A percentile compares a stretch with the other conserved stretches of the same genome.
Evolutionary conservation across 2,888 invertebrate genomes (phyloP).

Genomic region (Tipula confusa): DNA sequence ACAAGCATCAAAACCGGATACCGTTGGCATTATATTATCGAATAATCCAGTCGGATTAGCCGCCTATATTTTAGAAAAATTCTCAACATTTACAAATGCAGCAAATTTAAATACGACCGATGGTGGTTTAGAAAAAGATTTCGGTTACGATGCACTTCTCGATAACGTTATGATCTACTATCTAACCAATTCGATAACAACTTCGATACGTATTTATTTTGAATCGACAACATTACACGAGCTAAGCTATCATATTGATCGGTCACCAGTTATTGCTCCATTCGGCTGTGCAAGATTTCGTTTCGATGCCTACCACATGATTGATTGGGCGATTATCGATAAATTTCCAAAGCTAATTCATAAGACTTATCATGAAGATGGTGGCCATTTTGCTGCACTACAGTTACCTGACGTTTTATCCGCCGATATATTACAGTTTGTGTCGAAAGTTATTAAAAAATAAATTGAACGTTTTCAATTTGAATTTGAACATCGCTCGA

Average conservation of each 20-base stretch:
- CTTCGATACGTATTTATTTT: constrained; percentile 69
- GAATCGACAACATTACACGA: constrained; percentile 53
- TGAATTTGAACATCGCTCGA: background rate
- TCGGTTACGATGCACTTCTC: constrained; percentile 64
- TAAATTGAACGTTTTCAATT: background rate
- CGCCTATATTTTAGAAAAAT: constrained; percentile 80
- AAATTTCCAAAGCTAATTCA: constrained; percentile 44
- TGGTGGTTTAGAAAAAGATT: constrained; percentile 63
- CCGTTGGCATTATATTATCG: constrained; percentile 63
- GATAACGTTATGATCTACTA: constrained; percentile 85
- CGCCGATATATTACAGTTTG: constrained; percentile 41
- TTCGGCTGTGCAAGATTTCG: constrained; percentile 45
- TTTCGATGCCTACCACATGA: constrained; percentile 41
- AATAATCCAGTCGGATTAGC: constrained; percentile 77
- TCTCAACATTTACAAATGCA: constrained; percentile 67
- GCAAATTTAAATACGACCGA: constrained; percentile 53
- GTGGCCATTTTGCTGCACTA: constrained; percentile 47
- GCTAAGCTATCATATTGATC: constrained; percentile 44
- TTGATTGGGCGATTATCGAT: constrained; percentile 40
- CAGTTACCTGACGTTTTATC: constrained; percentile 44
- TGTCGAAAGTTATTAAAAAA: constrained; percentile 34
- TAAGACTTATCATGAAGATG: constrained; percentile 41
- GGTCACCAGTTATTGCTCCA: constrained; percentile 41
- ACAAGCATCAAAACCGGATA: constrained; percentile 80
- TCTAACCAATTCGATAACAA: constrained; percentile 66